Evolutionary conservation across 2,113 vertebrate species (phyloP), one percentile per base, ranked within the genome.

Genomic region (Phylloscopus trochiloides): DNA sequence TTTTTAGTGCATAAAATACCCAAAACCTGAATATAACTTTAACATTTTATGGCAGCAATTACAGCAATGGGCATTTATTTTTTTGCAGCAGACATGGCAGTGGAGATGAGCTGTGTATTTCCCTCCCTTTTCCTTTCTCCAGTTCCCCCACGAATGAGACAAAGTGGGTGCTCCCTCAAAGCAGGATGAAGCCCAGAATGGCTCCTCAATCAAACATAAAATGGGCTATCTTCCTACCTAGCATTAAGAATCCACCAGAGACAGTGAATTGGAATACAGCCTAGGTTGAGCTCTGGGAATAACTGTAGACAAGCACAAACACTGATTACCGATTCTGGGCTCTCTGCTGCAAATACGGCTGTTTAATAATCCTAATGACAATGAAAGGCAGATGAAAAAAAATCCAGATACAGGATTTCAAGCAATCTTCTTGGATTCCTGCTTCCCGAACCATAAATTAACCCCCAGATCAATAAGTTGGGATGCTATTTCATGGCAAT

Each of bases 381-480:
- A 84, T 26, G 73, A 92, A 96, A 94, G 66, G 70, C 38, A 94
- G 59, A 88, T 48, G 52, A 89, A 86, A 79, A 82, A 94, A 86
- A 81, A 77, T 13, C 43, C 68, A 81, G 85, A 88, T 36, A 88
- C 81, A 94, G 82, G 70, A 73, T 95, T 92, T 86, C 88, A 82
- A 77, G 77, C 79, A 96, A 90, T 92, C 57, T 87, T 74, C 88
- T 75, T 72, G 85, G 67, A 92, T 90, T 94, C 86, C 77, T 92
- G 72, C 70, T 88, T 92, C 71, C 66, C 40, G 14, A 91, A 96
- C 88, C 76, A 94, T 93, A 97, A 96, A 96, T 95, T 97, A 97
- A 93, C 79, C 90, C 58, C 66, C 25, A 68, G 79, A 96, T 96
- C 95, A 95, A 76, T 94, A 95, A 50, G 34, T 58, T 88, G 80